Conservation (phyloP, 2,113 vertebrate species). For the Micromys minutus region DNA sequence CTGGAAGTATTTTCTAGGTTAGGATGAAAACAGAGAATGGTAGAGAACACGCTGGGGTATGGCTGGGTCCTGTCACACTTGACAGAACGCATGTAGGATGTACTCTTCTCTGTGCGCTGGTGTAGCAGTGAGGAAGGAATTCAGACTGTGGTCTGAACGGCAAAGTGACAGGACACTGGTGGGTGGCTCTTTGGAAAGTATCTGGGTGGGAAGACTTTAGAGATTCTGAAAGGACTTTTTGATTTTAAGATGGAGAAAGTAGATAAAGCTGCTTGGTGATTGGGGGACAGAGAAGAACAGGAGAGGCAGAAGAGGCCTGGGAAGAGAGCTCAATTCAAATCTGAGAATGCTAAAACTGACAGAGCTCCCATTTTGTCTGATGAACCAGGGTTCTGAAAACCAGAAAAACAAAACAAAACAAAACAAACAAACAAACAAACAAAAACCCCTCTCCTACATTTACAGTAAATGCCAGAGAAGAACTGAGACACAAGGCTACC, state of each 20-base stretch:
- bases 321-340: background rate
- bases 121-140: background rate
- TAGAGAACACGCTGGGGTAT: background rate
- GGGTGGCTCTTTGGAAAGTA: background rate
- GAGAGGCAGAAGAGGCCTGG: background rate
- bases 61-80: background rate
- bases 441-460: background rate
- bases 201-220: slow-evolving; percentile 1
- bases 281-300: background rate
- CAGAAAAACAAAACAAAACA: background rate
- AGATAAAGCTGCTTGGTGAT: background rate
- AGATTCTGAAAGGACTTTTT: slow-evolving; percentile 45
- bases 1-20: background rate
- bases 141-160: background rate
- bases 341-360: background rate
- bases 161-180: background rate
- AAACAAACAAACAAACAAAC: no score
- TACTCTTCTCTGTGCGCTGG: background rate
- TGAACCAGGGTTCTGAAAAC: background rate
- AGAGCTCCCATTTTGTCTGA: background rate
- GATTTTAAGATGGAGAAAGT: slow-evolving; percentile 31
- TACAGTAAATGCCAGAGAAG: background rate
- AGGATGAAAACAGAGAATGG: background rate
- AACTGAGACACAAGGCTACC: background rate
- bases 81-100: background rate